Conservation (phyloP, 2,113 vertebrate genomes). For the Cranoglanis bouderius region DNA sequence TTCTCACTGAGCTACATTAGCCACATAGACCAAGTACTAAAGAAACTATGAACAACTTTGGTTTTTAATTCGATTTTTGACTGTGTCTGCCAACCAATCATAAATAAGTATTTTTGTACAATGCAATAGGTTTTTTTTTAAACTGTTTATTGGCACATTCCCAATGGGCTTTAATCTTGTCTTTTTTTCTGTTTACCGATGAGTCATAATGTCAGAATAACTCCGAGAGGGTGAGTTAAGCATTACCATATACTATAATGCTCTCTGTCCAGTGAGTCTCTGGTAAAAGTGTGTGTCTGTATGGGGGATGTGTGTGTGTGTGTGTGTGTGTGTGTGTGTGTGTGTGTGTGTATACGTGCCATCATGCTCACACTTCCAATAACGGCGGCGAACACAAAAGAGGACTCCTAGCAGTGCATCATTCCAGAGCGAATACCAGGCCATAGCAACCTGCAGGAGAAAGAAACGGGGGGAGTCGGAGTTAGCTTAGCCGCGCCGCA, state of each 20-base stretch:
- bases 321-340: constrained; percentile 24
- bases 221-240: neutral
- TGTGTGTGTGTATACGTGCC: constrained; percentile 42
- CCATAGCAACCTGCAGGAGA: constrained; percentile 56
- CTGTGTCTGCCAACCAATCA: neutral
- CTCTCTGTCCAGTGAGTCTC: neutral
- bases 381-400: constrained; percentile 35
- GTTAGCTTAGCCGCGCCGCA: constrained; percentile 51
- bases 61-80: neutral
- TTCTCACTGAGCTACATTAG: neutral
- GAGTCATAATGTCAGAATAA: neutral
- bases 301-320: neutral
- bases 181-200: neutral
- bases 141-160: neutral
- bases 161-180: neutral
- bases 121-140: neutral
- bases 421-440: constrained; percentile 56
- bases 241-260: constrained; percentile 6
- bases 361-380: constrained; percentile 38
- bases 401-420: constrained; percentile 50
- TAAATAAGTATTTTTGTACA: neutral
- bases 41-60: neutral
- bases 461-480: constrained; percentile 45
- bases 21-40: neutral
- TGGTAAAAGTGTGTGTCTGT: constrained; percentile 14